These are phyloP conservation scores for Proteles cristata DNA, from an alignment of 2,113 vertebrate species.

Conservation along the genomic window DNA sequence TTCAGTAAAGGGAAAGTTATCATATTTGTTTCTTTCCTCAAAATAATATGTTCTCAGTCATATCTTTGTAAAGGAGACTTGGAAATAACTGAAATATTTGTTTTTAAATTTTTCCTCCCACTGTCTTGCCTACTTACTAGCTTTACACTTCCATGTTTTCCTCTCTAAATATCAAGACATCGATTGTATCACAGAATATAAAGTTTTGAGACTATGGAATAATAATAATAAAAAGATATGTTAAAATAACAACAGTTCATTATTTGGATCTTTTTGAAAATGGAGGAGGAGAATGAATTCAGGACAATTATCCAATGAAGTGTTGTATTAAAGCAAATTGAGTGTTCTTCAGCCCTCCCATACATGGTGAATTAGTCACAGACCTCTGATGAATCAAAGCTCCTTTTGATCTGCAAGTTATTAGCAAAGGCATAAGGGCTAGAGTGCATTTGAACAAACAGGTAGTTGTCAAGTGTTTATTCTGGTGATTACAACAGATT, in stretches of 20 bases:
- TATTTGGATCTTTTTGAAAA: not conserved
- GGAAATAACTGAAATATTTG: not conserved
- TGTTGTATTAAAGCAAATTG: not conserved
- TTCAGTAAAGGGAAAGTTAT: not conserved
- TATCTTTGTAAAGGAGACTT: not conserved
- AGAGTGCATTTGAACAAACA: slow-evolving; percentile 43
- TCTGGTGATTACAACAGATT: slow-evolving; percentile 45
- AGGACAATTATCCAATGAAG: not conserved
- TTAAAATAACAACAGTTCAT: not conserved
- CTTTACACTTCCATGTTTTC: not conserved
- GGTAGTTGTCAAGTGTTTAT: slow-evolving; percentile 53
- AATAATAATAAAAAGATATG: not conserved
- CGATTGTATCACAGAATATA: not conserved
- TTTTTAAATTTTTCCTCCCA: not conserved
- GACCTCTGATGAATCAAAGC: slow-evolving; percentile 28
- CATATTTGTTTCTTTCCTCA: not conserved
- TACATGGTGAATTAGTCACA: not conserved
- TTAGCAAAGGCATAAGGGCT: slow-evolving; percentile 30
- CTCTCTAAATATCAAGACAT: not conserved
- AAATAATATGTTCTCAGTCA: not conserved
- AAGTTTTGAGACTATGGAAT: not conserved
- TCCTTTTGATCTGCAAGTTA: slow-evolving; percentile 49
- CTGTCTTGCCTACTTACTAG: not conserved
- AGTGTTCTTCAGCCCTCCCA: not conserved
- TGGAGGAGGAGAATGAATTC: not conserved